phyloP scores from a whole-genome alignment of 2,888 invertebrate species.

The Hydropsyche betteni region DNA sequence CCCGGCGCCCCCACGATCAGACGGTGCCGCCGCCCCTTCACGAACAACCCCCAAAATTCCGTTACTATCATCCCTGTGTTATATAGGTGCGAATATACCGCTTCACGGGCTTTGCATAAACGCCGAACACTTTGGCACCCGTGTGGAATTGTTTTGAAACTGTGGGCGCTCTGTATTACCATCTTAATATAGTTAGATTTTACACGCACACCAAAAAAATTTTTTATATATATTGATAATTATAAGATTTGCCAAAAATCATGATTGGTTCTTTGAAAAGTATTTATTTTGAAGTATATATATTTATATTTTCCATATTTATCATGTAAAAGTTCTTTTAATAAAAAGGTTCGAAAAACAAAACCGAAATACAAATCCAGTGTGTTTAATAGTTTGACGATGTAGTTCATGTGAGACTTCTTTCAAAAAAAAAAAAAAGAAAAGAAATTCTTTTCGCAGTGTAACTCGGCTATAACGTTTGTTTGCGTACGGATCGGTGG shows the following conservation, averaged over 20 bases:
- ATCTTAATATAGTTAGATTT: constrained; percentile 33
- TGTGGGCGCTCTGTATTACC: neutral
- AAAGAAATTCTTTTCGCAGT: too few species aligned
- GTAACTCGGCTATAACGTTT: too few species aligned
- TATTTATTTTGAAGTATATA: constrained; percentile 57
- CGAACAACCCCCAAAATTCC: constrained; percentile 58
- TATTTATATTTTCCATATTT: constrained; percentile 67
- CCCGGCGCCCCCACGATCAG: constrained; percentile 62
- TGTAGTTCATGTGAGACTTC: too few species aligned
- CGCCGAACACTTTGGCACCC: too few species aligned
- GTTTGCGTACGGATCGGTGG: too few species aligned
- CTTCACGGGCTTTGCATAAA: neutral
- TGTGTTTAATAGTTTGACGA: constrained; percentile 58
- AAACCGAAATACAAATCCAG: constrained; percentile 64
- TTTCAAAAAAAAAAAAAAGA: too few species aligned
- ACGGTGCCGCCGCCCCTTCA: constrained; percentile 47
- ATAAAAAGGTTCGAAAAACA: constrained; percentile 61
- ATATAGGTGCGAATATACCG: constrained; percentile 2
- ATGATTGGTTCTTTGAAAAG: constrained; percentile 49
- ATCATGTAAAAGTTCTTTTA: constrained; percentile 61
- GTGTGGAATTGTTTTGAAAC: too few species aligned
- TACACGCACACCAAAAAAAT: neutral
- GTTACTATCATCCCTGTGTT: constrained; percentile 52
- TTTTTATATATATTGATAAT: constrained; percentile 16
- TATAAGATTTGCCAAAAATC: constrained; percentile 56